These are phyloP conservation scores for Catalaphyllia jardinei DNA, from an alignment of 64 coral and sea anemone genomes.

Conservation along the genomic window DNA sequence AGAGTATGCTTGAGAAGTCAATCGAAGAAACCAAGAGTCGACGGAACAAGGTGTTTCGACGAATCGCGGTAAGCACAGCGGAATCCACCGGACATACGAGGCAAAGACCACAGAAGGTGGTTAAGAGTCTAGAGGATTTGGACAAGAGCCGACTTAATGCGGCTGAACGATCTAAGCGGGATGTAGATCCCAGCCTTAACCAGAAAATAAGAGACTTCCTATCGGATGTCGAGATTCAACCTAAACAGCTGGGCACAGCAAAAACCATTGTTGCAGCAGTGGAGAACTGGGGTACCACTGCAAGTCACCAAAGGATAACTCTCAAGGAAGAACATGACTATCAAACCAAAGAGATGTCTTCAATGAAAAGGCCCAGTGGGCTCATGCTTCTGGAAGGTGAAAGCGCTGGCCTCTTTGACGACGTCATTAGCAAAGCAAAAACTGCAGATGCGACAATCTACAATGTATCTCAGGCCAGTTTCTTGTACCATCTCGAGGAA, in stretches of 20 bases:
- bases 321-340: constrained; percentile 67
- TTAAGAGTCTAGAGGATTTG: constrained; percentile 27
- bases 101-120: not conserved
- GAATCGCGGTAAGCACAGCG: not conserved
- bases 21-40: not conserved
- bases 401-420: constrained; percentile 63
- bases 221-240: constrained; percentile 67
- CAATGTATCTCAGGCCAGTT: not conserved
- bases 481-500: constrained; percentile 43
- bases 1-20: constrained; percentile 11
- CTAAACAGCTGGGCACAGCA: constrained; percentile 58
- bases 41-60: not conserved
- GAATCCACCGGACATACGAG: not conserved
- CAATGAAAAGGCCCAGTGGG: not conserved
- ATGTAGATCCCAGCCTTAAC: constrained; percentile 58
- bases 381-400: constrained; percentile 64
- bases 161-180: not conserved
- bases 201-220: constrained; percentile 73
- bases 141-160: not conserved
- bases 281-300: constrained; percentile 68
- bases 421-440: constrained; percentile 16
- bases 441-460: not conserved
- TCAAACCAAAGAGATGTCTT: constrained; percentile 41
- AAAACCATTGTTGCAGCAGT: constrained; percentile 78
- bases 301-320: not conserved